Conservation (phyloP, 1,140 invertebrate species). For the Dendroctonus valens region DNA sequence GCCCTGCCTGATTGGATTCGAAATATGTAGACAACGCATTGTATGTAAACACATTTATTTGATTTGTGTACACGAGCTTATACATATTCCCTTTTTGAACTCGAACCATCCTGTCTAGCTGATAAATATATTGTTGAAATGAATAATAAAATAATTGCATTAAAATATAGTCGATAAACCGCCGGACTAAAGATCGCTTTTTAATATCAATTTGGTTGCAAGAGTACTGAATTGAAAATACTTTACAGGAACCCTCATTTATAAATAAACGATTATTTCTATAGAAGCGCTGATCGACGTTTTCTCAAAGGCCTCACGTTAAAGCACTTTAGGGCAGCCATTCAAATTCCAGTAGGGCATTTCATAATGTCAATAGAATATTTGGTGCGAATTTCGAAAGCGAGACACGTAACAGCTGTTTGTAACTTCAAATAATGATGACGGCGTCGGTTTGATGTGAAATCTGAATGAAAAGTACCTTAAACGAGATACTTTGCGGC, state of each 20-base stretch:
- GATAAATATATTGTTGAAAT: too few species aligned
- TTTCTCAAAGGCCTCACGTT: constrained; percentile 16
- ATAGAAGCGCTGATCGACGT: constrained; percentile 2
- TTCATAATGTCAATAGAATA: constrained; percentile 51
- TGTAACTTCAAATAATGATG: constrained; percentile 45
- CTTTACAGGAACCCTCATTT: background rate
- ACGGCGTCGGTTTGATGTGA: constrained; percentile 40
- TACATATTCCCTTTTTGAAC: too few species aligned
- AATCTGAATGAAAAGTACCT: constrained; percentile 49
- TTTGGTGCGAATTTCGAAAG: constrained; percentile 42
- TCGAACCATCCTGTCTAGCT: too few species aligned
- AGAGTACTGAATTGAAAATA: too few species aligned
- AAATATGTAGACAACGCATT: too few species aligned
- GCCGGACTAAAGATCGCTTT: too few species aligned
- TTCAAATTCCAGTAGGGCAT: constrained; percentile 43
- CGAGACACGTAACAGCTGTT: constrained; percentile 46
- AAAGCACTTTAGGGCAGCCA: constrained; percentile 25
- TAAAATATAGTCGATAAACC: too few species aligned
- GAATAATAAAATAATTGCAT: too few species aligned
- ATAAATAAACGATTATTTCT: constrained; percentile 9
- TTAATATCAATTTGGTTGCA: too few species aligned
- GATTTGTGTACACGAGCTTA: too few species aligned
- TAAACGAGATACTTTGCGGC: constrained; percentile 43
- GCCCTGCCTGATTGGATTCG: too few species aligned
- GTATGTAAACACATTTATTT: too few species aligned